Evolutionary conservation across 35 echinoderm and acorn worm species (phyloP).

Genomic region (Nesometra sesokonis): DNA sequence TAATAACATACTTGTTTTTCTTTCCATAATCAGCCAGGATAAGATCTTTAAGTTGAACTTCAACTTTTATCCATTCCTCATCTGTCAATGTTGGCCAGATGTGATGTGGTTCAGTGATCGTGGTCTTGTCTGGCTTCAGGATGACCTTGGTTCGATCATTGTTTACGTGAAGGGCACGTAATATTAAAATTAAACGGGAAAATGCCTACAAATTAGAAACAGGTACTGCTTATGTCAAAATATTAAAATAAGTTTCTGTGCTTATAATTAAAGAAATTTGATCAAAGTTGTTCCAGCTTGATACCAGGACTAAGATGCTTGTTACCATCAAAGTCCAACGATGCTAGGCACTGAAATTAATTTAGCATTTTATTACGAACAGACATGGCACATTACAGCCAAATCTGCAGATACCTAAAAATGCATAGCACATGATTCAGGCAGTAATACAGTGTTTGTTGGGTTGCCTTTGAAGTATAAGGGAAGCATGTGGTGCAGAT

Average conservation of each 20-base stretch:
- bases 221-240: neutral
- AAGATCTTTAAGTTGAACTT: conserved; percentile 87
- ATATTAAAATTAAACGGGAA: conserved; percentile 90
- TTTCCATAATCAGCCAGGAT: conserved; percentile 97
- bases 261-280: no score
- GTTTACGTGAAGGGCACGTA: conserved; percentile 91
- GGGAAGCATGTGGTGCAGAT: no score
- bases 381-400: neutral
- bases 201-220: conserved; percentile 42
- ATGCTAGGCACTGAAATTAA: neutral
- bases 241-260: no score
- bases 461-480: no score
- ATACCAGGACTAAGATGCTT: neutral
- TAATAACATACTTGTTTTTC: conserved; percentile 78
- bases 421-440: neutral
- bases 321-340: neutral
- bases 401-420: neutral
- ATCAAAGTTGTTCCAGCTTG: neutral
- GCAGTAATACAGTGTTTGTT: no score
- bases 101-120: conserved; percentile 92
- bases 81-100: conserved; percentile 95
- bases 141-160: conserved; percentile 97
- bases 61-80: conserved; percentile 99
- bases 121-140: conserved; percentile 98
- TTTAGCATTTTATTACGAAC: neutral